These are phyloP conservation scores for Isotomurus palustris DNA, from an alignment of 2,888 invertebrate genomes.

Conservation along the genomic window DNA sequence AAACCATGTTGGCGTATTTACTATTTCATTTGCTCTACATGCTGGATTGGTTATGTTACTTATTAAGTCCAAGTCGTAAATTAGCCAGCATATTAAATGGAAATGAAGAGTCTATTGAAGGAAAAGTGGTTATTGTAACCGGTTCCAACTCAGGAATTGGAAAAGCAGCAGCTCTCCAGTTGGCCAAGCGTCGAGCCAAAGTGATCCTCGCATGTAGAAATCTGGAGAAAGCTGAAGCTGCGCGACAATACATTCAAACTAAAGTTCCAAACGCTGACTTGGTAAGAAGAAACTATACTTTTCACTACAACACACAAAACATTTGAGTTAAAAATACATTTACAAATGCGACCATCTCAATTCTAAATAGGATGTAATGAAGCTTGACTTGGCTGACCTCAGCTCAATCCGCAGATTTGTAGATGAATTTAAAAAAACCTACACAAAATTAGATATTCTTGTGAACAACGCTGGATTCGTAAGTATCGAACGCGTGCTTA, in stretches of 20 bases:
- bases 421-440: slow-evolving; percentile 47
- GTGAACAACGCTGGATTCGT: slow-evolving; percentile 51
- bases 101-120: slow-evolving; percentile 28
- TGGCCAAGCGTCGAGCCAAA: slow-evolving; percentile 27
- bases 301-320: too few species aligned
- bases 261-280: slow-evolving; percentile 7
- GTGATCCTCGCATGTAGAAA: slow-evolving; percentile 33
- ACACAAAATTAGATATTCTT: slow-evolving; percentile 48
- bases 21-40: too few species aligned
- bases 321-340: too few species aligned
- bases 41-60: too few species aligned
- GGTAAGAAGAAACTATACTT: too few species aligned
- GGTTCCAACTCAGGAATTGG: slow-evolving; percentile 34
- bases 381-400: slow-evolving; percentile 51
- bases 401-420: slow-evolving; percentile 51
- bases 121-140: slow-evolving; percentile 33
- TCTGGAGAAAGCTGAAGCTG: slow-evolving; percentile 27
- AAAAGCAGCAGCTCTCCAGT: slow-evolving; percentile 14
- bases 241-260: slow-evolving; percentile 22
- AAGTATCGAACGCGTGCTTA: slow-evolving; percentile 24
- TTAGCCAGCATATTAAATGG: slow-evolving; percentile 16
- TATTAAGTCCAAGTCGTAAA: too few species aligned
- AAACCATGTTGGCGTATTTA: too few species aligned
- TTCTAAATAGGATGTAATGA: slow-evolving; percentile 47
- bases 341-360: too few species aligned